Evolutionary conservation across 1,140 invertebrate genomes (phyloP), one percentile per base, ranked within the genome.

Genomic region (Eumeta japonica): DNA sequence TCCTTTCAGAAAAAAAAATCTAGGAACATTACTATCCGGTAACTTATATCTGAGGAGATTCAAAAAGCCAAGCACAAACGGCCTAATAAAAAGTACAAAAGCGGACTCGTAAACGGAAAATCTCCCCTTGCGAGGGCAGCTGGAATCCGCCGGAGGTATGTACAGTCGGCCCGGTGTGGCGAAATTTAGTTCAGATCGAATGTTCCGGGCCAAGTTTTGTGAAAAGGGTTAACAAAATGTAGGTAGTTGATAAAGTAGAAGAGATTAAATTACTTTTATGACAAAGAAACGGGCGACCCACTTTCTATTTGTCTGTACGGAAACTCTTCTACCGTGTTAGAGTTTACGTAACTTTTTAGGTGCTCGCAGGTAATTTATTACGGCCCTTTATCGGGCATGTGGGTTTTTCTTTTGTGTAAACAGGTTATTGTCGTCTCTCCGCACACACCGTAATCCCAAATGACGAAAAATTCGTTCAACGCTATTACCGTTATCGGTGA

Each of bases 101-200:
- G 48, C 52, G 37, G 58, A 43, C 51, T 49, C 58, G 54, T 55
- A 65, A 65, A 62, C n/a, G n/a, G 58, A 63, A 65, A 58, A 65
- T 52, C 58, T 43, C 58, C 63, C 53, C 55, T 58, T 47, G 59
- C 55, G 65, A 63, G 64, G 50, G 54, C 60, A 50, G 44, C 48
- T 36, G 56, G 55, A 62, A 67, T n/a, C n/a, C n/a, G n/a, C n/a
- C n/a, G n/a, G n/a, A n/a, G n/a, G n/a, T n/a, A n/a, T 64, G 57
- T 61, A 52, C 53, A 57, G 55, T 54, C 50, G 55, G 55, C 61
- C 45, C 47, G 54, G 55, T 49, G 63, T 51, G 55, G 57, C 61
- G 57, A 70, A 66, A 66, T 62, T 63, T 59, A 71, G 62, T 67
- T 59, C 54, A 61, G 52, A 65, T 71, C 62, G 58, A 62, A 71